phyloP scores from a whole-genome alignment of 2,797 vertebrate genomes.

The Allobates femoralis region DNA sequence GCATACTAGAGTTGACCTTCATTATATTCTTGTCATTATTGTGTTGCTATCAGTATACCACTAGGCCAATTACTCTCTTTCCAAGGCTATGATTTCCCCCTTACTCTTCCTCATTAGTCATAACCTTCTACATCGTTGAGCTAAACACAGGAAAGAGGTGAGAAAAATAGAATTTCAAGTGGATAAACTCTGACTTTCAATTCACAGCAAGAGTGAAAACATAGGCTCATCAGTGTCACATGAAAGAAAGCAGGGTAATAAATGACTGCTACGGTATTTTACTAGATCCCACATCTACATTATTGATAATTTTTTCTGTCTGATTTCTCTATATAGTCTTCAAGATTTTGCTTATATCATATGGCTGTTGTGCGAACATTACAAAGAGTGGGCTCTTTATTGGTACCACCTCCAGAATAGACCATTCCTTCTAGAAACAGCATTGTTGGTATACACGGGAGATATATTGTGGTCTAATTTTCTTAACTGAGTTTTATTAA shows the following conservation, averaged over 20 bases:
- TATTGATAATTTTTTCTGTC: neutral
- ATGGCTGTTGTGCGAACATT: neutral
- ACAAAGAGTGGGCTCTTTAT: neutral
- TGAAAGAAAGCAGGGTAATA: neutral
- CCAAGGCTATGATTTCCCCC: slow-evolving; percentile 42
- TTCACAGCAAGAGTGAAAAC: slow-evolving; percentile 26
- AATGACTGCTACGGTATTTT: neutral
- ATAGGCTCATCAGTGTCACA: neutral
- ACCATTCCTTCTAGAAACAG: neutral
- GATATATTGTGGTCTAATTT: neutral
- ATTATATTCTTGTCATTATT: neutral
- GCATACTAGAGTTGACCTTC: slow-evolving; percentile 12
- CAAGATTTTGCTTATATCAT: no score
- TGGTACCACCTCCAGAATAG: neutral
- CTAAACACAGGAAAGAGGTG: neutral
- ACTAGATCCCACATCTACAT: neutral
- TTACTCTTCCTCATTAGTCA: slow-evolving; percentile 27
- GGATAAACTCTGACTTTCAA: slow-evolving; percentile 2
- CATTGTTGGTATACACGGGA: neutral
- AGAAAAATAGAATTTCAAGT: slow-evolving; percentile 5
- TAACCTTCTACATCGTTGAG: slow-evolving; percentile 15
- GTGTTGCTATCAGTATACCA: neutral
- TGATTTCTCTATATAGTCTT: neutral
- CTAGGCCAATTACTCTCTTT: slow-evolving; percentile 13
- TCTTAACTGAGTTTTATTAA: neutral